Base-by-base conservation (phyloP, 2,113 vertebrate species). In the Grammomys surdaster region DNA sequence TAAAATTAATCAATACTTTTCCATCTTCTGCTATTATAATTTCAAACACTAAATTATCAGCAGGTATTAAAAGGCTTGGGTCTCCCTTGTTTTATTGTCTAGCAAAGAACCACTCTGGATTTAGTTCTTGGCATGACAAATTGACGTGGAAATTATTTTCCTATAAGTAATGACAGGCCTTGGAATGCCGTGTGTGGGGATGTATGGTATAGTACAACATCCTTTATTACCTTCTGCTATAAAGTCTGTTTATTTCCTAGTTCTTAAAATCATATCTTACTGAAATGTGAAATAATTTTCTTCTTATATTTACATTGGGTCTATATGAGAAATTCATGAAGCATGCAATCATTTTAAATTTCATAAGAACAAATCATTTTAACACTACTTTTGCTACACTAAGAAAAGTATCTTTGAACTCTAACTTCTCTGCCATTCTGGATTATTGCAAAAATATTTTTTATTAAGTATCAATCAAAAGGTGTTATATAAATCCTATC, bases 201-300 rank as follows among this genome's bases (percentile, higher is more conserved):
- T 5, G 22, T 28, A 13, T 26, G 5, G 9, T 28, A 9, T 1
- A 22, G 58, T 4, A 48, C 4, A n/a, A 2, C 6, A 67, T 94
- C 51, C 1, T 12, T 3, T 56, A 0, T 12, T 36, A 11, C 1
- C 14, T 76, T 5, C 0, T 78, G 8, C 13, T 1, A 36, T 65
- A 69, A 69, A 36, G 13, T 11, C 6, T 82, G 5, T 82, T 91
- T 82, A 77, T 73, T 67, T 90, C 26, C 12, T 54, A 20, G 2
- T 46, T 70, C 72, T 19, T 46, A 87, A 89, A 88, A 75, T 43
- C 4, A n/a, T 65, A 70, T 76, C 7, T 93, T 93, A 28, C 10
- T 28, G 77, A 95, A 94, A 60, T 67, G 8, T 70, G n/a, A 67
- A 78, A 88, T 40, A 36, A n/a, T 70, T 51, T 87, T 85, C 51